A percentile compares a stretch with the other conserved stretches of the same genome.
These are phyloP conservation scores for Sciurus carolinensis DNA, from an alignment of 2,797 vertebrate genomes.

Conservation along the genomic window DNA sequence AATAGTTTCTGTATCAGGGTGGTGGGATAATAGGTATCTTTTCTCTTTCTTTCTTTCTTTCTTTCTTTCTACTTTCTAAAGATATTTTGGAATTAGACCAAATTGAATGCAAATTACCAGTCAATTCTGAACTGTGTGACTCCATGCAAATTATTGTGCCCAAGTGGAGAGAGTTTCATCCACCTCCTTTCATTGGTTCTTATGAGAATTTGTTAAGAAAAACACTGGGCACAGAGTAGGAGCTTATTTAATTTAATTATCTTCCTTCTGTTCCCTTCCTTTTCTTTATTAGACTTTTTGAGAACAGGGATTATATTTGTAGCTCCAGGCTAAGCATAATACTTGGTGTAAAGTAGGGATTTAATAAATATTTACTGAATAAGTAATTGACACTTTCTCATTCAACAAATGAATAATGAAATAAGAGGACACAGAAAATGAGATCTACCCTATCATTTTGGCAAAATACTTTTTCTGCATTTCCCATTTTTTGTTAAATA, in stretches of 20 bases:
- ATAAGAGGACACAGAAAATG: background rate
- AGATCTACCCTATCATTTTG: background rate
- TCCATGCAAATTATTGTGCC: background rate
- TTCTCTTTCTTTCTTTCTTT: background rate
- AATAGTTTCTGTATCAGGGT: background rate
- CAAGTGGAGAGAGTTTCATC: background rate
- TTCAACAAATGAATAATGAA: slow-evolving; percentile 47
- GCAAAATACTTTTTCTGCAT: background rate
- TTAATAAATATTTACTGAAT: slow-evolving; percentile 66
- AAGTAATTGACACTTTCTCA: slow-evolving; percentile 27
- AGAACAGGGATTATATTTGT: slow-evolving; percentile 23
- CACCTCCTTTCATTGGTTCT: background rate
- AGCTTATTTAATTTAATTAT: slow-evolving; percentile 18
- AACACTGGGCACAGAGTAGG: background rate
- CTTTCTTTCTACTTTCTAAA: slow-evolving; percentile 41
- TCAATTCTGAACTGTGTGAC: background rate
- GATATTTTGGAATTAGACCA: slow-evolving; percentile 7
- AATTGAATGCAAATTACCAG: background rate
- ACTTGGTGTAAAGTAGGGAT: slow-evolving; percentile 53
- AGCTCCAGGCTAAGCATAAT: background rate
- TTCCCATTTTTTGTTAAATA: slow-evolving; percentile 32
- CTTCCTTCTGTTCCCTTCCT: background rate
- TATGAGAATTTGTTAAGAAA: background rate
- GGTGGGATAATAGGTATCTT: background rate
- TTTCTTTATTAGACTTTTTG: slow-evolving; percentile 25